A percentile compares a stretch with the other conserved stretches of the same genome.
These are phyloP conservation scores for Daboia siamensis DNA, from an alignment of 2,113 vertebrate genomes.

Conservation along the genomic window DNA sequence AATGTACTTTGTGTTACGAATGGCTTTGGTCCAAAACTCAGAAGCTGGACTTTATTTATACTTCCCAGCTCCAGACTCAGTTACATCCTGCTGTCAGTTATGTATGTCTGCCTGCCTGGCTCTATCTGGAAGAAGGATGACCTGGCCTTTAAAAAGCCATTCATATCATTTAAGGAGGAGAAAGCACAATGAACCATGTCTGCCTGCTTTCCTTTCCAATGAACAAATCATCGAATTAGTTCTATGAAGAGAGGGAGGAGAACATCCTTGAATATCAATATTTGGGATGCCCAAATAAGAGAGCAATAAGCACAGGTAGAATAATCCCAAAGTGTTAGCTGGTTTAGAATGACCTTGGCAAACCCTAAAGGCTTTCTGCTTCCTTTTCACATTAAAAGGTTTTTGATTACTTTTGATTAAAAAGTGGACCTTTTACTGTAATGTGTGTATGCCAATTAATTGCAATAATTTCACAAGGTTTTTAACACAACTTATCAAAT, in stretches of 20 bases:
- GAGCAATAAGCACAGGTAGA: background rate
- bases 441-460: background rate
- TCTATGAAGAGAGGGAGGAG: background rate
- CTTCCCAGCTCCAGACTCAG: conserved; percentile 49
- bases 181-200: background rate
- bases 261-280: background rate
- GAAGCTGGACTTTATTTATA: conserved; percentile 71
- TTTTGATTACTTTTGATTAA: background rate
- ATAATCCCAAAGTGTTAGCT: background rate
- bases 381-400: conserved; percentile 19
- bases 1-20: conserved; percentile 76
- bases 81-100: conserved; percentile 61
- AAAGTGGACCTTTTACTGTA: background rate
- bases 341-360: conserved; percentile 11
- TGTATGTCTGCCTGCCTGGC: background rate
- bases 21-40: conserved; percentile 70
- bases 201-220: conserved; percentile 1
- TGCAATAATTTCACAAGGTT: background rate
- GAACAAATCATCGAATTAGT: background rate
- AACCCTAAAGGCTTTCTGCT: background rate
- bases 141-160: conserved; percentile 2
- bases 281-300: background rate
- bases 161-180: background rate
- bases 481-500: background rate
- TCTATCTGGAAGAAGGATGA: conserved; percentile 27